Evolutionary conservation across 1,140 invertebrate genomes (phyloP), one percentile per base, ranked within the genome.

Genomic region (Rhizoglyphus robini): DNA sequence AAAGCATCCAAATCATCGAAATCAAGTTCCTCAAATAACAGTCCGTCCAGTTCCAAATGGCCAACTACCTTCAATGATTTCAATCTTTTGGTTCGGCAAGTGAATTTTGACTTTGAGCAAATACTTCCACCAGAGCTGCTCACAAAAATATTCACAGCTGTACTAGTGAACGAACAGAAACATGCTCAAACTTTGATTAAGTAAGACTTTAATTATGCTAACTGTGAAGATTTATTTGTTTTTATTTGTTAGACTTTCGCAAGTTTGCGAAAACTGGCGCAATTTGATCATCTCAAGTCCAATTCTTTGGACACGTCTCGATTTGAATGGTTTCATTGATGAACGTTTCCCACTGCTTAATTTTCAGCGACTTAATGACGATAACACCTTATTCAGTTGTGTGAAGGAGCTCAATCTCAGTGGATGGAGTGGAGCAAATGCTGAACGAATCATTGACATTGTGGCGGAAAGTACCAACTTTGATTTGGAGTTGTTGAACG

Each of bases 211-310:
- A 5, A 13, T 32, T 34, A 20, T 8, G 29, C 25, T 62, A 11
- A 62, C 20, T 60, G 4, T 15, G 25, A 58, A 41, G 15, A 59
- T 15, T 59, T 32, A 13, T 31, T 59, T 13, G 27, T 18, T 27
- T 47, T 49, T 20, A 30, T 18, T 63, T 20, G 23, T 64, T 31
- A 63, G 46, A 31, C 34, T 67, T 15, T 63, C 46, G 4, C 60
- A 63, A 32, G 66, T 67, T 29, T 63, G 34, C 34, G 66, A 67
- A 46, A 38, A 20, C 34, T 67, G 60, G 60, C 46, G 66, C 15
- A 31, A 57, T 4, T 27, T 63, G 23, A 67, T 67, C 47, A 51
- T 63, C 15, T 51, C 66, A 41, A 63, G 4, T 4, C 49, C 60
- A 23, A 27, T 18, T n/a, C 36, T 67, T 32, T 67, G 65, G 65